A percentile compares a stretch with the other conserved stretches of the same genome.
Conservation (phyloP, 2,113 vertebrate species). For the Eublepharis macularius region DNA sequence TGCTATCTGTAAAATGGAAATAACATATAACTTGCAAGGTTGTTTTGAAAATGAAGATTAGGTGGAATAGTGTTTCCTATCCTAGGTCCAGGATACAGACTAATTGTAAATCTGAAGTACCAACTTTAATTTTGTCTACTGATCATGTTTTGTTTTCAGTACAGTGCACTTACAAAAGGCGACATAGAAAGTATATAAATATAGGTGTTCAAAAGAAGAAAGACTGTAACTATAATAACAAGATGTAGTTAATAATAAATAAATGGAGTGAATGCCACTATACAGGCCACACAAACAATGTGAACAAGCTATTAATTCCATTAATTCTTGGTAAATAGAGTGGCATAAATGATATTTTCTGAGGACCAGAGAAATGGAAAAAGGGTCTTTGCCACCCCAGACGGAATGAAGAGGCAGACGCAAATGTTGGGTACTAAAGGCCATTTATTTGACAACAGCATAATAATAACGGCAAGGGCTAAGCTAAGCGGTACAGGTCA, state of each 20-base stretch:
- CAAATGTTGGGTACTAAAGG: no score
- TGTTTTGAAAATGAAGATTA: not conserved
- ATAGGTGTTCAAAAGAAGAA: not conserved
- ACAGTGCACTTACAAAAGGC: not conserved
- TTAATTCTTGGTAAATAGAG: not conserved
- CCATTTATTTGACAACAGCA: no score
- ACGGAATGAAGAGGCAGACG: no score
- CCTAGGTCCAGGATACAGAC: not conserved
- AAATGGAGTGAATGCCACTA: not conserved
- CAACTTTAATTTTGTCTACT: not conserved
- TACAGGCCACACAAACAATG: not conserved
- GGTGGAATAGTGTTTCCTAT: not conserved
- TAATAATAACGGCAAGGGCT: no score
- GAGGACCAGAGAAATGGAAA: not conserved
- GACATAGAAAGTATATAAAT: not conserved
- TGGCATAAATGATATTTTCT: not conserved
- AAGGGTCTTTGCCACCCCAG: not conserved
- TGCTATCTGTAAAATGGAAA: not conserved
- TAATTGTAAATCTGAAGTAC: not conserved
- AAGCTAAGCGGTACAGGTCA: no score
- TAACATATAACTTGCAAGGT: not conserved
- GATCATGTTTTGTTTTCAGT: not conserved
- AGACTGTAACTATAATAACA: not conserved
- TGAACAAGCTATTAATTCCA: not conserved
- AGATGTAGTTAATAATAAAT: no score